These are phyloP conservation scores for Diplazon laetatorius DNA, from an alignment of 2,888 invertebrate species.

Conservation along the genomic window DNA sequence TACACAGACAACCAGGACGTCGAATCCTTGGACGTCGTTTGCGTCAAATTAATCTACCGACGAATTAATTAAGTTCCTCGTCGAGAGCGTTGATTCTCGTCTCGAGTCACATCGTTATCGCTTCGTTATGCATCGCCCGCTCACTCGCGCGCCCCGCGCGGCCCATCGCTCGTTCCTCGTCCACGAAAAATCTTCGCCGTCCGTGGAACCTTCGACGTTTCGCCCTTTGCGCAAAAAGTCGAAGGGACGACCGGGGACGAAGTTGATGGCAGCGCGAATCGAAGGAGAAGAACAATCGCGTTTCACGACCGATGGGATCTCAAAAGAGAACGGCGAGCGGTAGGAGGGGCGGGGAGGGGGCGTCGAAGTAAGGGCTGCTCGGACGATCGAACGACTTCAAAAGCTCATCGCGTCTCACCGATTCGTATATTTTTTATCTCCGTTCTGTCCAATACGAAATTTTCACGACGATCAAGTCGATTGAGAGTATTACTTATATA, in stretches of 20 bases:
- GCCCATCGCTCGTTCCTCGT: not conserved
- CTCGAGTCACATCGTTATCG: constrained; percentile 52
- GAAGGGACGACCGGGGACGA: constrained; percentile 34
- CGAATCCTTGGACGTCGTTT: constrained; percentile 18
- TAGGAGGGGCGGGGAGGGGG: no score
- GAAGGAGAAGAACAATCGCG: constrained; percentile 66
- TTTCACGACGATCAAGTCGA: constrained; percentile 11
- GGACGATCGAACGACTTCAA: constrained; percentile 69
- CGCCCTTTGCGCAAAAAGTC: constrained; percentile 22
- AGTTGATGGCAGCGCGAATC: constrained; percentile 62
- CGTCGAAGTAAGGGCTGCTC: constrained; percentile 66
- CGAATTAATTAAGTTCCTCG: constrained; percentile 49
- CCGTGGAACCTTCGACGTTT: constrained; percentile 40
- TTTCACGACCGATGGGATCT: constrained; percentile 65
- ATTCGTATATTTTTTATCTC: constrained; percentile 23
- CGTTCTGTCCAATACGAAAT: not conserved
- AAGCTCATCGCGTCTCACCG: constrained; percentile 57
- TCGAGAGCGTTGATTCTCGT: constrained; percentile 27
- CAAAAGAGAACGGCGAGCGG: constrained; percentile 49
- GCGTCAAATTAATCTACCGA: constrained; percentile 39
- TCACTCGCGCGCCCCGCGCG: constrained; percentile 19
- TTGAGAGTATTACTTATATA: not conserved
- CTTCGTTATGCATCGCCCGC: constrained; percentile 21
- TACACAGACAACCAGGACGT: no score
- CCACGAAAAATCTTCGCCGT: constrained; percentile 16